Conservation (phyloP, 2,797 vertebrate species). For the Pangasius macronema region DNA sequence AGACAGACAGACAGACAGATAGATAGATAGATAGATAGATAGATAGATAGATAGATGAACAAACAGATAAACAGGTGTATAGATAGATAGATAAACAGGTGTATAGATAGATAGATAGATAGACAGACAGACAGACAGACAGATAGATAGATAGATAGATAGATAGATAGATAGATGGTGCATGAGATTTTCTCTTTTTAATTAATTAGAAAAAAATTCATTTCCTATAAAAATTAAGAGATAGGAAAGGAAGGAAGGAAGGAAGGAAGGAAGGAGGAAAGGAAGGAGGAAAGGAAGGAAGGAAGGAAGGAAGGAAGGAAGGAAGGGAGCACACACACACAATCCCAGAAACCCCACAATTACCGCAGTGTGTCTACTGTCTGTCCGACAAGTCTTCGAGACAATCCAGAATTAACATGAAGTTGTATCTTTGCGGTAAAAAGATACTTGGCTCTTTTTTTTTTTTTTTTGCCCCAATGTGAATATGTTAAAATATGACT, state of each 20-base stretch:
- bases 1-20: not conserved
- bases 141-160: not conserved
- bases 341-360: too few relatives aligned
- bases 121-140: not conserved
- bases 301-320: too few relatives aligned
- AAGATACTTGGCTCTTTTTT: not conserved
- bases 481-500: not conserved
- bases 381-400: too few relatives aligned
- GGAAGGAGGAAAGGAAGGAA: too few relatives aligned
- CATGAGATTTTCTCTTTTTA: not conserved
- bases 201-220: not conserved
- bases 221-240: not conserved
- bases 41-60: too few relatives aligned
- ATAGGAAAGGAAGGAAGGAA: conserved; percentile 8
- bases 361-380: too few relatives aligned
- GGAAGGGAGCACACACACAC: too few relatives aligned
- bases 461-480: not conserved
- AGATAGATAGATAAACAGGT: not conserved
- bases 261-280: conserved; percentile 7
- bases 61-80: too few relatives aligned
- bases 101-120: not conserved
- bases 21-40: not conserved
- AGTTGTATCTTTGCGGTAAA: not conserved
- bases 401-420: not conserved
- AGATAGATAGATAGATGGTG: not conserved